These are phyloP conservation scores for Proterorhinus semilunaris DNA, from an alignment of 2,113 vertebrate species.

Conservation along the genomic window DNA sequence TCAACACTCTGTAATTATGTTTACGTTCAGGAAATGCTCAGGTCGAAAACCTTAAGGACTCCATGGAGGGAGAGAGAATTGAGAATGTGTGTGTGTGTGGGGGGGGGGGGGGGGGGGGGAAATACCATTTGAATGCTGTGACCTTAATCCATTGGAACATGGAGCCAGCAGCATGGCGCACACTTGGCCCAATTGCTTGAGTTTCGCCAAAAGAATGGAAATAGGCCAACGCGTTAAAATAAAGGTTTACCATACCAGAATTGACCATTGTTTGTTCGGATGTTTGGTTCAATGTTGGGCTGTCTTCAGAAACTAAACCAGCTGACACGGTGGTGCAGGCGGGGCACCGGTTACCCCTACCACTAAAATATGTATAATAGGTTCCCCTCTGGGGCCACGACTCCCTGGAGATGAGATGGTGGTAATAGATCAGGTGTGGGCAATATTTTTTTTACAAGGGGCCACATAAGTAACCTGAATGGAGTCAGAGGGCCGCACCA, in stretches of 20 bases:
- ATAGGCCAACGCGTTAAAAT: slow-evolving; percentile 2
- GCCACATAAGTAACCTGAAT: no score
- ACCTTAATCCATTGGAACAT: slow-evolving; percentile 9
- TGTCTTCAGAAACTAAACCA: no score
- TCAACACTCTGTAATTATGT: slow-evolving; percentile 3
- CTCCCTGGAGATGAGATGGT: no score
- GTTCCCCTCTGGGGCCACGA: no score
- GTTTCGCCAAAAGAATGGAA: background rate
- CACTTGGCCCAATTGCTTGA: slow-evolving; percentile 1
- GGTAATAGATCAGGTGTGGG: no score
- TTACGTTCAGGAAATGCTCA: background rate
- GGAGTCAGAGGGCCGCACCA: no score
- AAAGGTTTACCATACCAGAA: background rate
- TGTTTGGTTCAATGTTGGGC: background rate
- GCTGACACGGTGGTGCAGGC: no score
- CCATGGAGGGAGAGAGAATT: background rate
- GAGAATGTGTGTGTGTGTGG: background rate
- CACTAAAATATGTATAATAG: no score
- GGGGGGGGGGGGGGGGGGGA: background rate
- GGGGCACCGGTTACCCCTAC: no score
- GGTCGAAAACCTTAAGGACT: background rate
- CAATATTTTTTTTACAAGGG: no score
- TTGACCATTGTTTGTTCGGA: background rate
- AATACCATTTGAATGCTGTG: slow-evolving; percentile 1
- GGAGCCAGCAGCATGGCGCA: background rate